Evolutionary conservation across 2,113 vertebrate genomes (phyloP), one percentile per base, ranked within the genome.

Genomic region (Pipa parva): DNA sequence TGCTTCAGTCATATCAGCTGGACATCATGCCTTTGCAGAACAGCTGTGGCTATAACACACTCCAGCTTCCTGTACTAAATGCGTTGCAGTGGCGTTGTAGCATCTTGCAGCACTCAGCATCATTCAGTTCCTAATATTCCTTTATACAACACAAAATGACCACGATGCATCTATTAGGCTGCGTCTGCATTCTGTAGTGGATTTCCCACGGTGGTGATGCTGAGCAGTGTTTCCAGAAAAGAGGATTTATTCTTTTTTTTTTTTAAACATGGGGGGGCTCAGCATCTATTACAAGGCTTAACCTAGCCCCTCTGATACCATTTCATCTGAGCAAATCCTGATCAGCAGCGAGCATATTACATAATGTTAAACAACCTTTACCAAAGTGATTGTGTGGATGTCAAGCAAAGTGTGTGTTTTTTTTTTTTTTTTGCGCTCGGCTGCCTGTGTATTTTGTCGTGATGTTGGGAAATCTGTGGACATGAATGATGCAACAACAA

Each of bases 1-100:
- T 61, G 51, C 46, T 39, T 29, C 52, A n/a, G 42, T 45, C 57
- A 42, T 21, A 57, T 59, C 64, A 67, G 55, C 64, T 59, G 63
- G 54, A 18, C 55, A 59, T 36, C 55, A 67, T 67, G 64, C 52
- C 24, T 42, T 48, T 39, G 57, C 56, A 42, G 63, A 60, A 28
- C 56, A 60, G 57, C 65, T 60, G 46, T 27, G 46, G 46, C 22
- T 25, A 27, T 36, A 59, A 22, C 28, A 24, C 20, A 37, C 26
- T 24, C 49, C 56, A 29, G 10, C 24, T n/a, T 29, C 26, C 13
- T 45, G 3, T 49, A 36, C 25, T 58, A 51, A 22, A 51, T 15
- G 18, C 3, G 13, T 3, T 61, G 48, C 65, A 29, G 51, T 46
- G 22, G 48, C 49, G n/a, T n/a, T 36, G n/a, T 22, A 28, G 11